Evolutionary conservation across 2,888 invertebrate genomes (phyloP).

Genomic region (Neria commutata): DNA sequence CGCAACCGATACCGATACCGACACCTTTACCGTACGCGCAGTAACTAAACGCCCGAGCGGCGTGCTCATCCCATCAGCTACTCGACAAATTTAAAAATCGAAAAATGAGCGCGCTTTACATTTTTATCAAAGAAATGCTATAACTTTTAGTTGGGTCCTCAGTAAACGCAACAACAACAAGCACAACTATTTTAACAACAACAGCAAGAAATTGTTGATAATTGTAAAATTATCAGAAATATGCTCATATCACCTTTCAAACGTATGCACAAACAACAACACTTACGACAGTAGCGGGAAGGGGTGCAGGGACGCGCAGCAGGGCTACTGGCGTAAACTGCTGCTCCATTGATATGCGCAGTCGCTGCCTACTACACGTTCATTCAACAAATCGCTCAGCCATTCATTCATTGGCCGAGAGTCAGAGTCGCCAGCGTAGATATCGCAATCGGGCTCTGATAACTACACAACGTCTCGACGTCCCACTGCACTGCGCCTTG

Average conservation of each 20-base stretch:
- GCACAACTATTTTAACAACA: slow-evolving; percentile 43
- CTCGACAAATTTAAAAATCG: too few species aligned
- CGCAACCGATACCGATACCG: slow-evolving; percentile 27
- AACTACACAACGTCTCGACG: not conserved
- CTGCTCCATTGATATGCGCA: slow-evolving; percentile 44
- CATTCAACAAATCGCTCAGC: slow-evolving; percentile 16
- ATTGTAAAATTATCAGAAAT: slow-evolving; percentile 57
- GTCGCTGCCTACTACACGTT: slow-evolving; percentile 27
- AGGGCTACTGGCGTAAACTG: not conserved
- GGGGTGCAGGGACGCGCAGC: too few species aligned
- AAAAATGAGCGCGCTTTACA: not conserved
- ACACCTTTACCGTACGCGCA: not conserved
- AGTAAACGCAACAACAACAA: slow-evolving; percentile 9
- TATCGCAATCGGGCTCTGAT: slow-evolving; percentile 18
- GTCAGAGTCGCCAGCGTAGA: slow-evolving; percentile 13
- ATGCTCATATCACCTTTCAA: slow-evolving; percentile 55
- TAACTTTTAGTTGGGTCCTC: slow-evolving; percentile 42
- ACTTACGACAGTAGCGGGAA: too few species aligned
- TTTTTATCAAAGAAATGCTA: slow-evolving; percentile 41
- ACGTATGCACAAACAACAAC: slow-evolving; percentile 26
- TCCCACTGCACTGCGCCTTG: not conserved
- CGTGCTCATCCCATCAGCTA: slow-evolving; percentile 5
- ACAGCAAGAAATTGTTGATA: slow-evolving; percentile 53
- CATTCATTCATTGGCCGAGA: slow-evolving; percentile 24
- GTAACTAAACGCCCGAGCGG: not conserved